Percentiles rank a stretch among this genome's conserved stretches.
phyloP scores from a whole-genome alignment of 1,140 invertebrate species.

The Meteorus sp. region DNA sequence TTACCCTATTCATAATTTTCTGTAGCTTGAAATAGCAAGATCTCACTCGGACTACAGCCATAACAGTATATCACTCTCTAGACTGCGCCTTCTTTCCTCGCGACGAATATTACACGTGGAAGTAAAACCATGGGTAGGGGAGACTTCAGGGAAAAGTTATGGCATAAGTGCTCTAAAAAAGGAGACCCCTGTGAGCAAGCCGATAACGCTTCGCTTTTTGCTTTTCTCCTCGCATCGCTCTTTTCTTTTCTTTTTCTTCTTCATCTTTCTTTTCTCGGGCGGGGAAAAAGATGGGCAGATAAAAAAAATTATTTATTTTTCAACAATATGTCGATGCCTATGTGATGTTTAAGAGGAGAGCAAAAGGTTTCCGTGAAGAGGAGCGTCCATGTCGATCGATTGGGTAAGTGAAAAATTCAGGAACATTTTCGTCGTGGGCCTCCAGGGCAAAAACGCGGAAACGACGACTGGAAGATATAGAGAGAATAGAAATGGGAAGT shows the following conservation, averaged over 20 bases:
- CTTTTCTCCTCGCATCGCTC: no score
- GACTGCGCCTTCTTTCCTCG: slow-evolving; percentile 22
- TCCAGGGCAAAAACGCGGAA: neutral
- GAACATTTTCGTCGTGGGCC: neutral
- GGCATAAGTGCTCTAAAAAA: slow-evolving; percentile 29
- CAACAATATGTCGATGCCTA: no score
- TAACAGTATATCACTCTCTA: slow-evolving; percentile 27
- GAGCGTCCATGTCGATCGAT: no score
- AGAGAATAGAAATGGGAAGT: neutral
- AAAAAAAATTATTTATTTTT: neutral
- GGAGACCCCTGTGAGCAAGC: slow-evolving; percentile 7
- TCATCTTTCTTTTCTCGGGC: neutral
- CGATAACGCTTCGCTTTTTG: slow-evolving; percentile 12
- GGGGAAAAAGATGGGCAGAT: neutral
- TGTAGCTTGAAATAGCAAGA: slow-evolving; percentile 19
- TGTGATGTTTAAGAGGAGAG: no score
- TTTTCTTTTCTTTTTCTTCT: no score
- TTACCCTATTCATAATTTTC: no score
- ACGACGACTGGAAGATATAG: neutral
- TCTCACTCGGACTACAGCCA: slow-evolving; percentile 10
- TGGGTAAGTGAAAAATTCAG: no score
- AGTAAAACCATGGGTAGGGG: slow-evolving; percentile 14
- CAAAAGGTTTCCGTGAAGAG: no score
- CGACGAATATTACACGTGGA: slow-evolving; percentile 31
- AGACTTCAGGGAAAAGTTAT: slow-evolving; percentile 29